phyloP scores from a whole-genome alignment of 2,113 vertebrate species.

The Oryzias woworae region DNA sequence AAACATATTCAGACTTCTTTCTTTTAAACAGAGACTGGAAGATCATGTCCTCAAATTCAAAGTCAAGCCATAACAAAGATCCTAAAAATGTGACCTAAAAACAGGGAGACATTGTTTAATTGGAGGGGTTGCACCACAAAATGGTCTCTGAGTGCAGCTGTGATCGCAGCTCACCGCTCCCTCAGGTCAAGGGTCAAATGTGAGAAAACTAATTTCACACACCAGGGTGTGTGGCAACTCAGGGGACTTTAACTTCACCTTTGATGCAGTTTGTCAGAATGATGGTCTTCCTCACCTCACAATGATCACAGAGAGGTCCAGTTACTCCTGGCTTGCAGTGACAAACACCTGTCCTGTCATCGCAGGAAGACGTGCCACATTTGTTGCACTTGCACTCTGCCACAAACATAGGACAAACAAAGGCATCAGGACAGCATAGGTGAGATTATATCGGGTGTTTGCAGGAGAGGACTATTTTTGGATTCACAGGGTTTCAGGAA shows the following conservation, averaged over 20 bases:
- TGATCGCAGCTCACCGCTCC: too few species aligned
- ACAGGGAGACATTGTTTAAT: too few species aligned
- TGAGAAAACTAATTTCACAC: too few species aligned
- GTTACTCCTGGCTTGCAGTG: constrained; percentile 83
- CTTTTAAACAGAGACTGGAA: too few species aligned
- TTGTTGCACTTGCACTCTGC: constrained; percentile 78
- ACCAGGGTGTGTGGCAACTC: too few species aligned
- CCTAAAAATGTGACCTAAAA: too few species aligned
- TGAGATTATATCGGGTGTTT: constrained; percentile 19
- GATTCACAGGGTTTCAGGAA: neutral
- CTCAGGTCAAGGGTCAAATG: too few species aligned
- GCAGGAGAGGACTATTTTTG: constrained; percentile 37
- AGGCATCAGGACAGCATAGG: constrained; percentile 15
- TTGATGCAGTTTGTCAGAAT: neutral
- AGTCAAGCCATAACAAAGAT: too few species aligned
- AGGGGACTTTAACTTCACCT: neutral
- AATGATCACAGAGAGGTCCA: constrained; percentile 79
- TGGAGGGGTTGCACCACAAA: too few species aligned
- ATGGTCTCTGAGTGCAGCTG: too few species aligned
- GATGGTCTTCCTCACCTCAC: constrained; percentile 72
- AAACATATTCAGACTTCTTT: too few species aligned
- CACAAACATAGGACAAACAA: constrained; percentile 33
- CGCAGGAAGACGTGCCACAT: constrained; percentile 82
- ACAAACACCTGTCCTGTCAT: constrained; percentile 80
- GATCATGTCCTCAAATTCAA: too few species aligned